Base-by-base conservation (phyloP, 2,797 vertebrate genomes). In the Lepilemur septentrionalis region DNA sequence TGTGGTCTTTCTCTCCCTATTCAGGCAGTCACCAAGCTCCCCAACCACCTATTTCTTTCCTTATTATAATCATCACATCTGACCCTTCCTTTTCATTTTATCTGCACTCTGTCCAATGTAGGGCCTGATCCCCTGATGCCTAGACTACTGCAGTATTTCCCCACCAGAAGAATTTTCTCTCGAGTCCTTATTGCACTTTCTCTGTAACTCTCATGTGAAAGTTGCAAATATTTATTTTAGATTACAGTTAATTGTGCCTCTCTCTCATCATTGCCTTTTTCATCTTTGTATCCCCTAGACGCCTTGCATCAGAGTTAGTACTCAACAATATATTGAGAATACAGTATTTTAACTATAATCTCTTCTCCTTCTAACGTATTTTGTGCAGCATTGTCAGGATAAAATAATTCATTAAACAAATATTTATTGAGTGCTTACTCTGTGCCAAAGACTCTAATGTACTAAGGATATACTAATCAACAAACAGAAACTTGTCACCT, bases 381-480 rank as follows among this genome's bases (percentile, higher is more conserved):
- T 95, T 89, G 23, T 43, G 75, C 30, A 89, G 7, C 61, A 93
- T 50, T 89, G 52, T 30, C 50, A 65, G 32, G 28, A 82, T 15
- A 63, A 63, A 32, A 32, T 14, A 63, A 32, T 72, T 80, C 38
- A 91, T 87, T 96, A 93, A 93, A 89, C 55, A 92, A 38, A 52
- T 89, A 97, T 72, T 88, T 91, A 32, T 55, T 78, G 78, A 52
- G 7, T 95, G 43, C 43, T 85, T 93, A 35, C 35, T 63, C 61
- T 38, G 9, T 79, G n/a, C 59, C 70, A 59, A 80, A 65, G 22
- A 55, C 18, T 72, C 67, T 79, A 61, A 88, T 22, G 73, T 43
- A 41, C 32, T 90, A 70, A 87, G 6, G 30, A 70, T 92, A 50
- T 65, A 87, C 6, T 78, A 86, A 65, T 85, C 32, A 93, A 72